Evolutionary conservation across 1,140 invertebrate genomes (phyloP), one percentile per base, ranked within the genome.

Genomic region (Arion vulgaris): DNA sequence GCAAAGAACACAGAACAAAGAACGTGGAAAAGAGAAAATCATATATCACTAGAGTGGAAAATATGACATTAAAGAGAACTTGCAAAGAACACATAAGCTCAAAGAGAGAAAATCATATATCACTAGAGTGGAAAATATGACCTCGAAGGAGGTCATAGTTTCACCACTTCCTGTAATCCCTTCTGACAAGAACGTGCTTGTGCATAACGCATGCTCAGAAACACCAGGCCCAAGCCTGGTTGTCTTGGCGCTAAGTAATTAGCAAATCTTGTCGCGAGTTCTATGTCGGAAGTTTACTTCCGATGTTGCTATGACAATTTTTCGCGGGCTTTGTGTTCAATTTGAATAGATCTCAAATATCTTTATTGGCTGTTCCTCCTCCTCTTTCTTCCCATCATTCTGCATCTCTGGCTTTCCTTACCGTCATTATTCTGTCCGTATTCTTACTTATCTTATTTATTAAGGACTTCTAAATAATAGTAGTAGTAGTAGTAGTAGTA

Each of bases 261-360:
- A 66, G 62, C 62, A 66, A 66, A 66, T 32, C 62, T 66, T 66
- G 62, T 66, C 28, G 62, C n/a, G 62, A 34, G 62, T 66, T 66
- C 62, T 34, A 5, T 32, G 62, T 28, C 62, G 62, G 62, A 66
- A 66, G 62, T 66, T 66, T 66, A 66, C 62, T 66, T 66, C 62
- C 62, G 62, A 32, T 34, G 62, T 66, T 66, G 62, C 62, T 66
- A 66, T 66, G 62, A 66, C 62, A 66, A 66, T 66, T 66, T 66
- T 66, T 5, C n/a, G 62, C 62, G 62, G 62, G 62, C 62, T 66
- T 66, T 66, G 62, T 66, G 53, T 2, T 23, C 53, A 5, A 7
- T 57, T 57, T 57, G 19, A 57, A 57, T 15, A 23, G 15, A 57
- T 5, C 23, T 23, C n/a, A 66, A 0, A 23, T 28, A 66, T 32